Conservation (phyloP, 2,797 vertebrate genomes). For the Enteromius unitaeniatus region DNA sequence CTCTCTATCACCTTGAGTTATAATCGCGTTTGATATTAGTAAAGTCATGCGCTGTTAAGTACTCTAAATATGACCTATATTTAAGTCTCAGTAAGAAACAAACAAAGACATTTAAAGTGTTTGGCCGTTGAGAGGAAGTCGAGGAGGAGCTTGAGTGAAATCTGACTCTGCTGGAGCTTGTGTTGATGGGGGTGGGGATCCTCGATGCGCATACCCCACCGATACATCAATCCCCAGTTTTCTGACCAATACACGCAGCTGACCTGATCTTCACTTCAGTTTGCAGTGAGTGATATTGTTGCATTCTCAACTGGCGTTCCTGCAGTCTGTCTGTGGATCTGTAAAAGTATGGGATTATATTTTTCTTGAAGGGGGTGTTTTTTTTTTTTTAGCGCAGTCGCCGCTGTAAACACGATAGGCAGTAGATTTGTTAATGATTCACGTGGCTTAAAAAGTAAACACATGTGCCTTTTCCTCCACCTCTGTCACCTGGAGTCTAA, state of each 20-base stretch:
- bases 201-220: constrained; percentile 22
- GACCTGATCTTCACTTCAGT: neutral
- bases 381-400: neutral
- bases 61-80: neutral
- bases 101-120: constrained; percentile 48
- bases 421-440: constrained; percentile 24
- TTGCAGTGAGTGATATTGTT: neutral
- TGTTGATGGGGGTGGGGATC: constrained; percentile 54
- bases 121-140: constrained; percentile 74
- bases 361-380: neutral
- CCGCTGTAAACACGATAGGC: neutral
- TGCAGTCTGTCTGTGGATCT: neutral
- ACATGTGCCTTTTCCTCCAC: neutral
- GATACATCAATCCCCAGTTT: neutral
- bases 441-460: neutral
- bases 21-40: too few relatives aligned
- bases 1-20: neutral
- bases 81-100: constrained; percentile 32
- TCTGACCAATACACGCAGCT: neutral
- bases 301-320: neutral
- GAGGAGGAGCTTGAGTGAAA: constrained; percentile 84
- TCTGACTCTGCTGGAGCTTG: constrained; percentile 71
- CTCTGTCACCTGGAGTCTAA: neutral
- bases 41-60: neutral
- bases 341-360: neutral